Conservation (phyloP, 2,113 vertebrate genomes). For the Macrotus californicus region DNA sequence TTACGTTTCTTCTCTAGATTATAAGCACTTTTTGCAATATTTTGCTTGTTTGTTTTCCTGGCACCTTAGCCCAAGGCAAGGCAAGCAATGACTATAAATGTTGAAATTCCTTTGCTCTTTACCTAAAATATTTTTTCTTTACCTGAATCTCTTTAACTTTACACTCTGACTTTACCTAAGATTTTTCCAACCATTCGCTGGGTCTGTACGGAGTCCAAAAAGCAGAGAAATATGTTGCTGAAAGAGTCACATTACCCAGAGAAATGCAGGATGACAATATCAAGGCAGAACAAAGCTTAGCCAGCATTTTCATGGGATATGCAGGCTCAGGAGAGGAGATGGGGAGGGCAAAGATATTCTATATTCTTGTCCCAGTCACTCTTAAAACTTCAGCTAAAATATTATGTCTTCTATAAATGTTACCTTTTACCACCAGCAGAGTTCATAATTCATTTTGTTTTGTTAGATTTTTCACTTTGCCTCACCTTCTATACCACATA, state of each 20-base stretch:
- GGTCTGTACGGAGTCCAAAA: background rate
- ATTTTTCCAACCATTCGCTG: background rate
- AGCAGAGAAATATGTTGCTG: background rate
- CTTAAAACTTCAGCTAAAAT: background rate
- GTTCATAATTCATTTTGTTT: background rate
- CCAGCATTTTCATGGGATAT: background rate
- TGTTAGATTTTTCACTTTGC: background rate
- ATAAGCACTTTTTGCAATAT: background rate
- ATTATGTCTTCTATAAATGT: background rate
- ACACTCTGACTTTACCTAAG: background rate
- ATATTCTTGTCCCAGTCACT: background rate
- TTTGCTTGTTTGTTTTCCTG: background rate
- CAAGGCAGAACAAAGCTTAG: background rate
- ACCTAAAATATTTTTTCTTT: background rate
- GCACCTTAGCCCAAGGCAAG: background rate
- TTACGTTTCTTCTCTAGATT: background rate
- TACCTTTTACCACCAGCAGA: background rate
- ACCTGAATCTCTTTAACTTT: background rate
- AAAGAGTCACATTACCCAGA: background rate
- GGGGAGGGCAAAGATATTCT: background rate
- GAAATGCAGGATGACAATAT: background rate
- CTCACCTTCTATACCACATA: background rate
- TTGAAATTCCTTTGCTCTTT: background rate
- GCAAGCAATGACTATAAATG: background rate
- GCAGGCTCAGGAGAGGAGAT: background rate